These are phyloP conservation scores for Allygus modestus DNA, from an alignment of 2,888 invertebrate species.

Conservation along the genomic window DNA sequence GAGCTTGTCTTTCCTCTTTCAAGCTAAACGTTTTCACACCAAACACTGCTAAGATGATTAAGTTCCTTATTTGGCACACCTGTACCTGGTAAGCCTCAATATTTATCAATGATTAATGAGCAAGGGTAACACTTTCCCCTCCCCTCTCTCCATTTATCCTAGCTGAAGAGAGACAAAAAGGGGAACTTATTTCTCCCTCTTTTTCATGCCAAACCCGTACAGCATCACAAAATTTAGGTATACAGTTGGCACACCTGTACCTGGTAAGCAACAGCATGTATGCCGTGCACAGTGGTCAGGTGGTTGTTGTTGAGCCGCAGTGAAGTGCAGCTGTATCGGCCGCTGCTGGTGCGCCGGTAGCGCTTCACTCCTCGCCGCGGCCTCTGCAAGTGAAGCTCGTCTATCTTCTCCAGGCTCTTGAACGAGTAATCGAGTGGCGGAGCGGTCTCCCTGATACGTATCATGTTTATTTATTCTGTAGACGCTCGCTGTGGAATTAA, in stretches of 20 bases:
- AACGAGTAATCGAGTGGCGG: constrained; percentile 71
- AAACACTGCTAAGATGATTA: too few species aligned
- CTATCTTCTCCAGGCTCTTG: constrained; percentile 67
- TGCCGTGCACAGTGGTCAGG: constrained; percentile 68
- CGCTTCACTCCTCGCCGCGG: constrained; percentile 69
- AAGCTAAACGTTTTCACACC: too few species aligned
- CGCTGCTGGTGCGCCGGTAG: constrained; percentile 67
- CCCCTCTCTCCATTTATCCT: too few species aligned
- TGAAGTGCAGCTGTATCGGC: constrained; percentile 68
- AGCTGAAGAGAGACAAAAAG: too few species aligned
- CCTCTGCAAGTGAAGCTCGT: constrained; percentile 66
- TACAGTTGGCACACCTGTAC: constrained; percentile 56
- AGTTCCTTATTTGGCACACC: too few species aligned
- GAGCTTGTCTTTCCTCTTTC: too few species aligned
- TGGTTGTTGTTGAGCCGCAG: constrained; percentile 70
- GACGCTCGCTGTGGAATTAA: constrained; percentile 14
- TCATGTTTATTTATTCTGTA: constrained; percentile 6
- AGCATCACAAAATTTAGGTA: too few species aligned
- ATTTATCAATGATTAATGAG: too few species aligned
- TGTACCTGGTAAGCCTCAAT: too few species aligned
- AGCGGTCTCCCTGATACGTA: constrained; percentile 57
- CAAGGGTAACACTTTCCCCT: too few species aligned
- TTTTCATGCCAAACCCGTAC: too few species aligned
- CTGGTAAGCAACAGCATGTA: constrained; percentile 68
- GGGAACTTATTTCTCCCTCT: too few species aligned